Conservation (phyloP, 1,140 invertebrate species). For the Phymastichus coffea region DNA sequence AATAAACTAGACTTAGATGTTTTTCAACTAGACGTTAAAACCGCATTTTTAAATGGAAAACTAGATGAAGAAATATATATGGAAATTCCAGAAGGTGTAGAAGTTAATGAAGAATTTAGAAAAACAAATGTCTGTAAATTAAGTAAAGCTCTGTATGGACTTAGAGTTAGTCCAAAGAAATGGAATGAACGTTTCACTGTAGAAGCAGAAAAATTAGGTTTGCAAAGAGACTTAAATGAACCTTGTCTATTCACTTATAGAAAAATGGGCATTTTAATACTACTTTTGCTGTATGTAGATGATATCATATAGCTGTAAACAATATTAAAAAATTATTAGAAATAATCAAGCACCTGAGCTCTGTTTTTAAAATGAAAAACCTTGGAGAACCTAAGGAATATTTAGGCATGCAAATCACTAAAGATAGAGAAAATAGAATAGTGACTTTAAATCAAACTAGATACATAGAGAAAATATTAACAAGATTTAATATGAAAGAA, state of each 20-base stretch:
- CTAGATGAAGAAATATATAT: neutral
- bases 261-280: neutral
- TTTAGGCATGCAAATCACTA: neutral
- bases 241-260: neutral
- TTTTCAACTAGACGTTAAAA: neutral
- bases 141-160: neutral
- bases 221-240: neutral
- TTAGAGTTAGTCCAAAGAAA: conserved; percentile 1
- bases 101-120: neutral
- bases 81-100: neutral
- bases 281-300: neutral
- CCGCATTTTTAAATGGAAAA: neutral
- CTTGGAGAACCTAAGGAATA: neutral
- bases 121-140: neutral
- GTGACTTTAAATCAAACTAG: neutral
- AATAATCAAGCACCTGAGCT: neutral
- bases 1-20: neutral
- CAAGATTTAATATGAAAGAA: neutral
- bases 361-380: neutral
- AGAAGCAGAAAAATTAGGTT: neutral
- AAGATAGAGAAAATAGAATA: neutral
- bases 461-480: neutral
- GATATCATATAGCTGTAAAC: neutral
- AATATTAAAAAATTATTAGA: neutral
- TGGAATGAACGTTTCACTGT: neutral